A percentile compares a stretch with the other conserved stretches of the same genome.
These are phyloP conservation scores for Eclectus roratus DNA, from an alignment of 2,113 vertebrate genomes.

Conservation along the genomic window DNA sequence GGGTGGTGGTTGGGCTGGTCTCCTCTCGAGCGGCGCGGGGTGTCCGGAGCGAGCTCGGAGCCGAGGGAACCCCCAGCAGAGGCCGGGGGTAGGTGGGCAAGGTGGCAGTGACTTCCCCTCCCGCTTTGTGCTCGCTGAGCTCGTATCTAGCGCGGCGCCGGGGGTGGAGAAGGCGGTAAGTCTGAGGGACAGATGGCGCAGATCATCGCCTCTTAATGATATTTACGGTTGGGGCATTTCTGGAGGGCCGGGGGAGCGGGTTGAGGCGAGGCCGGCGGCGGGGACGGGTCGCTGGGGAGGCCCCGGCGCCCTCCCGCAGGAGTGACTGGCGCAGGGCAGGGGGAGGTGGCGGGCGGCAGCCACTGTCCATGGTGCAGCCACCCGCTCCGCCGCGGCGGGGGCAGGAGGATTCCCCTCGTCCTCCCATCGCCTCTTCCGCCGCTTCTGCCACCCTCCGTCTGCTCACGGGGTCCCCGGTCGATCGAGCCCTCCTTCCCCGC, in stretches of 20 bases:
- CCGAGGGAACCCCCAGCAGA: not conserved
- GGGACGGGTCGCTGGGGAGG: not conserved
- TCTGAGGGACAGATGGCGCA: slow-evolving; percentile 60
- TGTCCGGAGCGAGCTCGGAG: not conserved
- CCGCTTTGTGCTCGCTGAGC: not conserved
- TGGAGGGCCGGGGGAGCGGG: not conserved
- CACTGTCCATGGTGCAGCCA: slow-evolving; percentile 78
- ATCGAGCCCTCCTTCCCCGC: not conserved
- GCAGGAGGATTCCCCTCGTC: not conserved
- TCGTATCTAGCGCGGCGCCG: not conserved
- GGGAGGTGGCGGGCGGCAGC: not conserved
- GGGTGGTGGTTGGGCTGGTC: not conserved
- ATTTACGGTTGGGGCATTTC: slow-evolving; percentile 31
- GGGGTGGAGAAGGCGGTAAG: slow-evolving; percentile 18
- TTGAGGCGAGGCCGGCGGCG: not conserved
- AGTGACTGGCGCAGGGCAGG: not conserved
- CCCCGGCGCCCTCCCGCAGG: not conserved
- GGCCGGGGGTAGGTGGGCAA: not conserved
- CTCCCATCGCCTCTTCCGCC: not conserved
- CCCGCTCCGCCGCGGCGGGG: not conserved
- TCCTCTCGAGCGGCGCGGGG: not conserved
- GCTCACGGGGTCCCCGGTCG: not conserved
- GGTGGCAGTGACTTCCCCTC: not conserved
- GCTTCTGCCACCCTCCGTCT: not conserved
- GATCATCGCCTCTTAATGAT: slow-evolving; percentile 24